Percentiles rank a stretch among this genome's conserved stretches.
phyloP scores from a whole-genome alignment of 2,113 vertebrate species.

The Ammodytes dubius region DNA sequence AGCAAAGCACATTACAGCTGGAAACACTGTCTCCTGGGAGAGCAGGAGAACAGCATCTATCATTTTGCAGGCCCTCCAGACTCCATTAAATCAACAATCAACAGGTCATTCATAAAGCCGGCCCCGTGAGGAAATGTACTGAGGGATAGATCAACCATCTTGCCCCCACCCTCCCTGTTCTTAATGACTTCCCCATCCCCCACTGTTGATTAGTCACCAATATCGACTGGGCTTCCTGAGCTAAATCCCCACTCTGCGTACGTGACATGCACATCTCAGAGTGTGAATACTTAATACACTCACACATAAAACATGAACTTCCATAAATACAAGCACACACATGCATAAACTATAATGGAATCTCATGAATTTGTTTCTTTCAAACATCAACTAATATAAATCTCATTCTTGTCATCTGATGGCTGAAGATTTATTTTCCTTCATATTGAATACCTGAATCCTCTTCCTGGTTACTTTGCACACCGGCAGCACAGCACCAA shows the following conservation, averaged over 20 bases:
- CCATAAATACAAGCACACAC: constrained; percentile 16
- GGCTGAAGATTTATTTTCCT: no score
- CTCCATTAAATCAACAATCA: constrained; percentile 79
- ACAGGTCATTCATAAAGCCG: constrained; percentile 76
- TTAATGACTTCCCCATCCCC: constrained; percentile 62
- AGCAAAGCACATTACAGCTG: constrained; percentile 72
- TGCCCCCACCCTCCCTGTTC: constrained; percentile 23
- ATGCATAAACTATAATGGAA: background rate
- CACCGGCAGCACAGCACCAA: no score
- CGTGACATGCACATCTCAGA: constrained; percentile 36
- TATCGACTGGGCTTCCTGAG: constrained; percentile 57
- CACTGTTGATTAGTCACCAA: constrained; percentile 71
- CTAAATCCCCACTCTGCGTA: constrained; percentile 55
- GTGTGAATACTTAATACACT: constrained; percentile 14
- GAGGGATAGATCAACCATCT: constrained; percentile 54
- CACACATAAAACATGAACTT: background rate
- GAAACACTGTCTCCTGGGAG: constrained; percentile 55
- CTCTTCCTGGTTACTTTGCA: no score
- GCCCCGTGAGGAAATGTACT: constrained; percentile 59
- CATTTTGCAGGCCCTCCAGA: constrained; percentile 65
- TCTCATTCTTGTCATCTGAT: no score
- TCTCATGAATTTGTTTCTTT: no score
- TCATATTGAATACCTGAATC: no score
- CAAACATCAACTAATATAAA: no score
- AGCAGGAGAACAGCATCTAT: constrained; percentile 68